Conservation (phyloP, 2,797 vertebrate genomes). For the Acanthis flammea region DNA sequence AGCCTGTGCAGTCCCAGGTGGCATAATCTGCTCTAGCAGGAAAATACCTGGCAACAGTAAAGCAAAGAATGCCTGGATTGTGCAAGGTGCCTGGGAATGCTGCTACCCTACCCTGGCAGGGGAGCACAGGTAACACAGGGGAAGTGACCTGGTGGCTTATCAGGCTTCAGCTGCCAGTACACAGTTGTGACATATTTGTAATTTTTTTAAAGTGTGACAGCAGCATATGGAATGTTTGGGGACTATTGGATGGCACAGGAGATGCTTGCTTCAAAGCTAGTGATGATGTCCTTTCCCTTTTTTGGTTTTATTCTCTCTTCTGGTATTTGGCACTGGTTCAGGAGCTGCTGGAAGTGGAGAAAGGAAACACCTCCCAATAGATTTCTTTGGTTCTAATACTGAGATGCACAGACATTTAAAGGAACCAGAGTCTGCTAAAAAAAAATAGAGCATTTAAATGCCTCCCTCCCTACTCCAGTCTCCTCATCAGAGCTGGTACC, state of each 20-base stretch:
- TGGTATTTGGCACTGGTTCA: neutral
- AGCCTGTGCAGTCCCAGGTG: neutral
- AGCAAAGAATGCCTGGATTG: neutral
- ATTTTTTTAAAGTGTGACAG: neutral
- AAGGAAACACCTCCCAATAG: constrained; percentile 15
- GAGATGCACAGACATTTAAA: constrained; percentile 10
- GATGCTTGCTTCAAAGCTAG: neutral
- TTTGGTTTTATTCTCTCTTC: neutral
- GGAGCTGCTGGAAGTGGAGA: neutral
- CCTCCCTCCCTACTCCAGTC: too few relatives aligned
- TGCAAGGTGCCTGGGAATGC: neutral
- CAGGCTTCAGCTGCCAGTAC: neutral
- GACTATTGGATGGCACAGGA: neutral
- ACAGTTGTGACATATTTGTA: neutral
- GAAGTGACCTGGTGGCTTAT: neutral
- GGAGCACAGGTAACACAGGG: neutral
- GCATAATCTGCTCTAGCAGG: neutral
- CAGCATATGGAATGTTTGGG: neutral
- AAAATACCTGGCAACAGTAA: neutral
- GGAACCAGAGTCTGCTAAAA: neutral
- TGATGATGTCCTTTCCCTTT: neutral
- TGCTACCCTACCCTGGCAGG: neutral
- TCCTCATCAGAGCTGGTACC: neutral
- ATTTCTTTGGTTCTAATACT: neutral
- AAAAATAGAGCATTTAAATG: neutral